Conservation (phyloP, 1,140 invertebrate genomes). For the Drosophila nikananu region DNA sequence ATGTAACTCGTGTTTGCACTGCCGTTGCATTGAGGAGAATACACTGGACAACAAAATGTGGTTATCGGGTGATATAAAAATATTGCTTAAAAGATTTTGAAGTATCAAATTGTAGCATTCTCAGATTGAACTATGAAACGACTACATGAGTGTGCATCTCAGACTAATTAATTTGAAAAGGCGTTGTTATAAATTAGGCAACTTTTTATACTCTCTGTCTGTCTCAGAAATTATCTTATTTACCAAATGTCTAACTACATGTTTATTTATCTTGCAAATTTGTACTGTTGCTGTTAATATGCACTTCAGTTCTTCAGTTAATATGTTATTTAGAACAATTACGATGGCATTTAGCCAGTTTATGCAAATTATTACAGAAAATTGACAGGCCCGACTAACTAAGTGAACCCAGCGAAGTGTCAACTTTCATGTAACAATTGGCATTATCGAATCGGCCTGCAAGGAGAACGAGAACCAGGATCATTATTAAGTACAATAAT, state of each 20-base stretch:
- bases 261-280: too few relatives aligned
- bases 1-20: conserved; percentile 50
- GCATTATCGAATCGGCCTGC: conserved; percentile 71
- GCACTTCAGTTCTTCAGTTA: neutral
- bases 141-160: too few relatives aligned
- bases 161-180: too few relatives aligned
- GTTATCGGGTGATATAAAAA: neutral
- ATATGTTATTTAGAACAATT: neutral
- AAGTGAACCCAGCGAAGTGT: conserved; percentile 58
- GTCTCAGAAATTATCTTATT: neutral
- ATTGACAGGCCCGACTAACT: conserved; percentile 53
- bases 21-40: conserved; percentile 41
- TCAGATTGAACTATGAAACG: neutral
- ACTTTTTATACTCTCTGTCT: too few relatives aligned
- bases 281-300: too few relatives aligned
- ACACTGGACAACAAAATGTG: conserved; percentile 19
- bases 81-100: neutral
- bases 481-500: conserved; percentile 6
- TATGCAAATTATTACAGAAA: conserved; percentile 74
- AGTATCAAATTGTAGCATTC: neutral
- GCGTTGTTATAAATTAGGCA: too few relatives aligned
- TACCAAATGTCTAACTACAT: too few relatives aligned
- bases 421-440: conserved; percentile 84
- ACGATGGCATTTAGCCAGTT: neutral
- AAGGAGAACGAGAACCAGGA: conserved; percentile 20